Percentiles rank a stretch among this genome's conserved stretches.
phyloP scores from a whole-genome alignment of 2,113 vertebrate species.

The Irena cyanogastra region DNA sequence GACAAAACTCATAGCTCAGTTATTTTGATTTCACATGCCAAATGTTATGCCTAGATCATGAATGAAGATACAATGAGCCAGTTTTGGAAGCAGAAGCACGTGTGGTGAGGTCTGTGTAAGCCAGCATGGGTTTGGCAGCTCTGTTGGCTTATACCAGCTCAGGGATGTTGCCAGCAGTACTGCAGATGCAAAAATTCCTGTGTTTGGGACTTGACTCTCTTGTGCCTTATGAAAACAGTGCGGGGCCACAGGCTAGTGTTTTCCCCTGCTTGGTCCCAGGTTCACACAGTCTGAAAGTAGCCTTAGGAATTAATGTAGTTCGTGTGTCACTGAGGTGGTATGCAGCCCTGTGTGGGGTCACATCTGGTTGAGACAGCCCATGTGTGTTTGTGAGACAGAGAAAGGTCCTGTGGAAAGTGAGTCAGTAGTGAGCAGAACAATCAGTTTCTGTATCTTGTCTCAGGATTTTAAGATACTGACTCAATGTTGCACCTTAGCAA shows the following conservation, averaged over 20 bases:
- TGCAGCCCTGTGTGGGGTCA: background rate
- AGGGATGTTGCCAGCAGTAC: background rate
- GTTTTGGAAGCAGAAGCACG: background rate
- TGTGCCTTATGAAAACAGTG: background rate
- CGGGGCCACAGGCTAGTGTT: background rate
- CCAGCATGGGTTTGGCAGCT: background rate
- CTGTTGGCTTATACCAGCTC: background rate
- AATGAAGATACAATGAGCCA: background rate
- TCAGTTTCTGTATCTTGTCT: background rate
- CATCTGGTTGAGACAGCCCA: accelerated
- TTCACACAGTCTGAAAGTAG: background rate
- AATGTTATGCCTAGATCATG: background rate
- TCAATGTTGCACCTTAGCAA: background rate
- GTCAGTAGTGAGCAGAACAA: background rate
- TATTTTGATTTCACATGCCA: background rate
- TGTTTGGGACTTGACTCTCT: background rate
- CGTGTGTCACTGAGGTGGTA: background rate
- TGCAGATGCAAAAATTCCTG: background rate
- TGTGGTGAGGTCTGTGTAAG: background rate
- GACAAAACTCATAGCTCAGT: background rate
- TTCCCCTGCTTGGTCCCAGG: background rate
- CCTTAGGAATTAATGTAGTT: background rate
- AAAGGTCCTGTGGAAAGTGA: background rate
- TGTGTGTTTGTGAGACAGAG: background rate
- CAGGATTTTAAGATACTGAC: background rate